Conservation (phyloP, 1,140 invertebrate species). For the Papilio polytes region DNA sequence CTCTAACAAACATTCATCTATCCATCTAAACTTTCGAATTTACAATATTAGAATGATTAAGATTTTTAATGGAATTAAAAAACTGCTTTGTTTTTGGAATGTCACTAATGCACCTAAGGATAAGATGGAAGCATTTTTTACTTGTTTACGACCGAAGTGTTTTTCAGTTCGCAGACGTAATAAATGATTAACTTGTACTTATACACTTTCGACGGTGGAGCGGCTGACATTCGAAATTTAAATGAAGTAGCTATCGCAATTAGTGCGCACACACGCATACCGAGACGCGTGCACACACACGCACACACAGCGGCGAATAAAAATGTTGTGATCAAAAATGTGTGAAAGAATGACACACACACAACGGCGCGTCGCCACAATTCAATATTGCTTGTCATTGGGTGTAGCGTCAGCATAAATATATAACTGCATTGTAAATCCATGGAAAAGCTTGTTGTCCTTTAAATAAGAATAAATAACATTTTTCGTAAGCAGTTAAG, state of each 20-base stretch:
- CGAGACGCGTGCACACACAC: constrained; percentile 50
- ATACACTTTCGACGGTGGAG: constrained; percentile 56
- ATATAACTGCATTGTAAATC: constrained; percentile 4
- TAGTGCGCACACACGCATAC: constrained; percentile 66
- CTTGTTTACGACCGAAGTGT: not conserved
- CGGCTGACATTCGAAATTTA: constrained; percentile 81
- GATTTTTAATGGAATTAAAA: too few species aligned
- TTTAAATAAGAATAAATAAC: constrained; percentile 31
- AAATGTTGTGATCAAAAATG: constrained; percentile 81
- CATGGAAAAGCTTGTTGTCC: not conserved
- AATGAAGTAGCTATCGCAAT: constrained; percentile 83
- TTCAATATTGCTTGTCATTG: constrained; percentile 80
- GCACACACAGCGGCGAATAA: constrained; percentile 70
- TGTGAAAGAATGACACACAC: constrained; percentile 75
- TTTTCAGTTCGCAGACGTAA: constrained; percentile 21
- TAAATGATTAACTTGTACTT: constrained; percentile 51
- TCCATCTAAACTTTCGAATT: too few species aligned
- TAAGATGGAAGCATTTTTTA: not conserved
- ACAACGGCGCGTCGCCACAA: constrained; percentile 61
- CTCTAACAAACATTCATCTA: too few species aligned
- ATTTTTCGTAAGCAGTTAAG: constrained; percentile 28
- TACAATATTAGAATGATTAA: too few species aligned
- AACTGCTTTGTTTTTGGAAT: too few species aligned
- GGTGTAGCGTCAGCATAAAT: constrained; percentile 64
- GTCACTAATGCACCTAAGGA: not conserved